Percentiles rank a stretch among this genome's conserved stretches.
Conservation (phyloP, 2,888 invertebrate genomes). For the Nephrotoma flavescens region DNA sequence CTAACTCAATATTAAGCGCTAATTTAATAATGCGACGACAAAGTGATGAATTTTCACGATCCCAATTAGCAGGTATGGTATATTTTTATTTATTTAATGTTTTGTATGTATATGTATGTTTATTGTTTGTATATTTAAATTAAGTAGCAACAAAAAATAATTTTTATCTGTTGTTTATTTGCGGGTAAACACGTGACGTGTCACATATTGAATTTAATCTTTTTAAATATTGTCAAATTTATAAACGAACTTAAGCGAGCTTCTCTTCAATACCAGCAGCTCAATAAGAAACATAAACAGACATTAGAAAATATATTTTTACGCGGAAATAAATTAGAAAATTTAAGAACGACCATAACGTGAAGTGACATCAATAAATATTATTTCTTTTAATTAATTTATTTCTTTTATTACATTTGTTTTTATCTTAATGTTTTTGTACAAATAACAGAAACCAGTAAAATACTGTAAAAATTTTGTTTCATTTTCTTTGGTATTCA, state of each 20-base stretch:
- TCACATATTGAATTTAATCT: neutral
- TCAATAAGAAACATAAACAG: neutral
- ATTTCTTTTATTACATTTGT: neutral
- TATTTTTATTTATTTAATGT: neutral
- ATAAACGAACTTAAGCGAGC: neutral
- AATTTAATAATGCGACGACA: conserved; percentile 12
- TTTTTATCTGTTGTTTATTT: neutral
- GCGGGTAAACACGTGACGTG: neutral
- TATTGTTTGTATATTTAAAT: neutral
- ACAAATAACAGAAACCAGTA: neutral
- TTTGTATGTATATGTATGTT: neutral
- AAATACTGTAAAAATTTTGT: neutral
- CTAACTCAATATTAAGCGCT: neutral
- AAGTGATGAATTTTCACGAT: conserved; percentile 13
- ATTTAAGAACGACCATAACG: neutral
- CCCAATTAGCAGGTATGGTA: conserved; percentile 14
- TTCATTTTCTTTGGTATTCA: neutral
- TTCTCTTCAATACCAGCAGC: no score
- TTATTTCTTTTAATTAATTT: neutral
- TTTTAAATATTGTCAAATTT: neutral
- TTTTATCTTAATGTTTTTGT: neutral
- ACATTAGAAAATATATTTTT: neutral
- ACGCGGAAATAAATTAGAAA: neutral
- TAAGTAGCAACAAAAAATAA: neutral
- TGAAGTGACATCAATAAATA: neutral